A percentile compares a stretch with the other conserved stretches of the same genome.
Evolutionary conservation across 1,140 invertebrate genomes (phyloP).

Genomic region (Pissodes strobi): DNA sequence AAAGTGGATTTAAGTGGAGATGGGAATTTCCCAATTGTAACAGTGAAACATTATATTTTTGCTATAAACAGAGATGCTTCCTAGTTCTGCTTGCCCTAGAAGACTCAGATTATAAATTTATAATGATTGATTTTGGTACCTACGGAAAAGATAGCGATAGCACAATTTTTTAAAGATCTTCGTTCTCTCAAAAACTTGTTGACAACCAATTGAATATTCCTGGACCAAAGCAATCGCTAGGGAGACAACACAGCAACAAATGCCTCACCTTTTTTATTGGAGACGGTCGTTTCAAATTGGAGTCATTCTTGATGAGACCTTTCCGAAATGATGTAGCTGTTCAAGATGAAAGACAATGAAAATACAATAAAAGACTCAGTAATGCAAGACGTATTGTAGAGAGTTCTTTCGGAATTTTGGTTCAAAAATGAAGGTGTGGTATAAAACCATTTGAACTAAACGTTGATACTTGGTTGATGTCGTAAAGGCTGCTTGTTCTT

Average conservation of each 20-base stretch:
- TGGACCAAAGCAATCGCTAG: no score
- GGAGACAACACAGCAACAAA: no score
- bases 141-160: constrained; percentile 50
- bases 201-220: no score
- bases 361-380: no score
- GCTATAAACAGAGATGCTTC: constrained; percentile 21
- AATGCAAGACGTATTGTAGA: constrained; percentile 27
- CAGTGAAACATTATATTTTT: neutral
- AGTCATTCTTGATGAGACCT: constrained; percentile 55
- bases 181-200: no score
- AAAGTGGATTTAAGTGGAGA: no score
- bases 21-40: neutral
- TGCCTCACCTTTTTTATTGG: no score
- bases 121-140: constrained; percentile 55
- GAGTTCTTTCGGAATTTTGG: constrained; percentile 20
- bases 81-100: constrained; percentile 54
- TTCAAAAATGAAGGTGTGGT: constrained; percentile 37
- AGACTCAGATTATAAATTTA: constrained; percentile 55
- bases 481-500: constrained; percentile 47
- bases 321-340: constrained; percentile 50
- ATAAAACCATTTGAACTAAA: constrained; percentile 51
- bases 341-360: no score
- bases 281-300: no score
- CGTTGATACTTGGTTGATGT: constrained; percentile 46
- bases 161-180: no score